Conservation (phyloP, 2,113 vertebrate species). For the Rhabdomys dilectus region DNA sequence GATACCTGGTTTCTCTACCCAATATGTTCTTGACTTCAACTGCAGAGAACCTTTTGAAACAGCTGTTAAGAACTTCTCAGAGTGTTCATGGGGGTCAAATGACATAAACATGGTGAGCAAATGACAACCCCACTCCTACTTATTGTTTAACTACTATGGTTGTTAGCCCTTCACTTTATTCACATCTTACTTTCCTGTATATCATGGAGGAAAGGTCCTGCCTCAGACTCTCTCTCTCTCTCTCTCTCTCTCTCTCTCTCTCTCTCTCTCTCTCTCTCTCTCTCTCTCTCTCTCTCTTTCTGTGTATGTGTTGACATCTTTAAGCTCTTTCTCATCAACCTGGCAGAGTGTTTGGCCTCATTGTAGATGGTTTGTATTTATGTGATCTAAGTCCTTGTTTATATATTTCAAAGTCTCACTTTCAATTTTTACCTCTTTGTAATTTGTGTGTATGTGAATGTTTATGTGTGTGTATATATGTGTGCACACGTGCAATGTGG, state of each 20-base stretch:
- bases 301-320: not conserved
- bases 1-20: not conserved
- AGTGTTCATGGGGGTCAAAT: not conserved
- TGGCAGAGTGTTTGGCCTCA: not conserved
- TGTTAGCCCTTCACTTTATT: not conserved
- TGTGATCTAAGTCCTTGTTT: not conserved
- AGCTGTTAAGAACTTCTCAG: not conserved
- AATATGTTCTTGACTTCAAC: not conserved
- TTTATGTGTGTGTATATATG: not conserved
- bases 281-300: not conserved
- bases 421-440: not conserved
- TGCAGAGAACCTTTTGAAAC: not conserved
- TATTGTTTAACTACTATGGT: not conserved
- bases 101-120: not conserved
- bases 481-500: not conserved
- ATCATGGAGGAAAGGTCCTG: not conserved
- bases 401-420: conserved; percentile 11
- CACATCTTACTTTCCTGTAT: not conserved
- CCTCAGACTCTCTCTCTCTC: not conserved
- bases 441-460: not conserved
- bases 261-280: not conserved
- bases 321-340: conserved; percentile 18
- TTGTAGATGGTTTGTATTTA: not conserved
- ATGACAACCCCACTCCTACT: not conserved
- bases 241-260: not conserved